Conservation (phyloP, 2,113 vertebrate genomes). For the Sebastes schlegelii region DNA sequence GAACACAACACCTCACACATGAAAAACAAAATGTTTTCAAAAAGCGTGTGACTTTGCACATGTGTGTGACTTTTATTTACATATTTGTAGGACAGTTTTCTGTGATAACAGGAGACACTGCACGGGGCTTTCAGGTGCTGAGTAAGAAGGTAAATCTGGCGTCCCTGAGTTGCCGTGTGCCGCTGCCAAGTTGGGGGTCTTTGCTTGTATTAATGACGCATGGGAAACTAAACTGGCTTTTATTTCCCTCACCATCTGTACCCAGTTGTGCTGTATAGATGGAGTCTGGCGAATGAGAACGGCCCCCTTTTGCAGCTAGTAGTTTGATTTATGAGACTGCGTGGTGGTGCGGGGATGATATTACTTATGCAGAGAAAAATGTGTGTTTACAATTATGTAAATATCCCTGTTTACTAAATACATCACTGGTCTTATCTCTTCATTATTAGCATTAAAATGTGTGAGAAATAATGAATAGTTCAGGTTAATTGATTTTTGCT, state of each 20-base stretch:
- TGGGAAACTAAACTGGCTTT: slow-evolving; percentile 66
- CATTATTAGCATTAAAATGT: neutral
- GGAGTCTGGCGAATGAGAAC: slow-evolving; percentile 28
- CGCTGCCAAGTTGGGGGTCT: slow-evolving; percentile 64
- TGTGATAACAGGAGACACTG: neutral
- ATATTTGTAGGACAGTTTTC: neutral
- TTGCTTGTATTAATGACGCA: slow-evolving; percentile 71
- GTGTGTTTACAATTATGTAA: slow-evolving; percentile 35
- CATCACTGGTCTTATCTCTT: neutral
- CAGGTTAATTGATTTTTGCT: neutral
- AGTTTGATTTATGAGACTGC: slow-evolving; percentile 59
- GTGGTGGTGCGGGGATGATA: neutral
- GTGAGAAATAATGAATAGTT: neutral
- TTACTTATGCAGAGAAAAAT: slow-evolving; percentile 21
- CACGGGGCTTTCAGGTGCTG: slow-evolving; percentile 43
- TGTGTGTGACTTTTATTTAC: neutral
- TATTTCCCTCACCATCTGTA: slow-evolving; percentile 68
- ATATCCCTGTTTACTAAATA: slow-evolving; percentile 19
- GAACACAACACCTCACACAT: neutral
- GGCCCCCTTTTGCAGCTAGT: slow-evolving; percentile 10
- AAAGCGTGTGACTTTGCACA: neutral
- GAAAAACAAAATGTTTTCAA: neutral
- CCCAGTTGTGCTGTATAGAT: slow-evolving; percentile 49
- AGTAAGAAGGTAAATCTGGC: slow-evolving; percentile 60
- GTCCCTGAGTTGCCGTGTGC: slow-evolving; percentile 20